These are phyloP conservation scores for Serrognathus titanus DNA, from an alignment of 2,888 invertebrate species.

Conservation along the genomic window DNA sequence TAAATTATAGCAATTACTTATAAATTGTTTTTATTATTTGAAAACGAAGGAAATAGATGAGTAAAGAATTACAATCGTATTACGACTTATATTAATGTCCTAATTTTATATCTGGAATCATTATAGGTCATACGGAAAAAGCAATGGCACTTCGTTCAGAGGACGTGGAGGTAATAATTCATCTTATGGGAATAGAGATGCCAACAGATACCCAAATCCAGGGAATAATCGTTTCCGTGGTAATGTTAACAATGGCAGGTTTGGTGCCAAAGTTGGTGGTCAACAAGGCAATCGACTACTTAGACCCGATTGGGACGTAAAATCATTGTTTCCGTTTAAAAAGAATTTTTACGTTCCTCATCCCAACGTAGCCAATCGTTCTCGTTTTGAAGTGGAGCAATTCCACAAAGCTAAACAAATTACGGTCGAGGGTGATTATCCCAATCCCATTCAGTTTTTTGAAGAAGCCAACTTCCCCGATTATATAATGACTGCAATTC, in stretches of 20 bases:
- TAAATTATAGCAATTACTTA: too few species aligned
- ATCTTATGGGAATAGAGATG: conserved; percentile 17
- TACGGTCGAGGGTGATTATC: conserved; percentile 82
- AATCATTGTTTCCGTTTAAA: conserved; percentile 77
- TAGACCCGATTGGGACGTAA: conserved; percentile 86
- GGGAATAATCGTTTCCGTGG: conserved; percentile 40
- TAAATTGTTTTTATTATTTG: too few species aligned
- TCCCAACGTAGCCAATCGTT: conserved; percentile 65
- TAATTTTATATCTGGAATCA: too few species aligned
- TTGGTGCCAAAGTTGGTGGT: conserved; percentile 64
- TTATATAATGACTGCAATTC: conserved; percentile 76
- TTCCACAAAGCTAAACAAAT: conserved; percentile 81
- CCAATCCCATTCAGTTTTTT: conserved; percentile 84
- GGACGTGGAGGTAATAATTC: conserved; percentile 16
- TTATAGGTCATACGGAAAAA: conserved; percentile 17
- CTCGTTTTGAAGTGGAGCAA: conserved; percentile 67
- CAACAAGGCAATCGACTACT: conserved; percentile 62
- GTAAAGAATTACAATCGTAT: too few species aligned
- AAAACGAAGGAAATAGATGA: too few species aligned
- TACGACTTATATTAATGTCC: too few species aligned
- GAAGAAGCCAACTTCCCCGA: conserved; percentile 85
- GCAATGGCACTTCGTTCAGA: conserved; percentile 15
- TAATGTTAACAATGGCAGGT: conserved; percentile 44
- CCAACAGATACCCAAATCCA: conserved; percentile 45
- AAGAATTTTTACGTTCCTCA: conserved; percentile 93